Evolutionary conservation across 2,888 invertebrate species (phyloP), one percentile per base, ranked within the genome.

Genomic region (Sarcophaga subvicina): DNA sequence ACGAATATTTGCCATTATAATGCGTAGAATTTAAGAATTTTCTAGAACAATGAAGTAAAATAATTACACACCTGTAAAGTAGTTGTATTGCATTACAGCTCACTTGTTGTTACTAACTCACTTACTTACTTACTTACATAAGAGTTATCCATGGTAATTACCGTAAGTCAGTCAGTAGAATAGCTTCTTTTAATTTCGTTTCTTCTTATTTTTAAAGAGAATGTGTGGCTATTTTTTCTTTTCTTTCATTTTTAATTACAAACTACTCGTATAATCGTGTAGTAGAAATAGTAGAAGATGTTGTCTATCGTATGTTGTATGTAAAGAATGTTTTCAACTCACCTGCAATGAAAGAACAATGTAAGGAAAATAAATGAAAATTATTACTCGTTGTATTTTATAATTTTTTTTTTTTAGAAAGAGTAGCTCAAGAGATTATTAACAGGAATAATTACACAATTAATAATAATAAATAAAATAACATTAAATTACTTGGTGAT

Each of bases 261-360:
- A 54, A 54, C 17, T 14, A 49, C 49, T 14, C 12, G 49, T 49
- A 49, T 49, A 37, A 6, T 37, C 14, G 3, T 49, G 14, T 14
- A 49, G 49, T 14, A 14, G 49, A 14, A 14, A 14, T 14, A 49
- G 22, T 22, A 22, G 22, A 14, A 49, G 11, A 54, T 54, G 12
- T 54, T 54, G 12, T 54, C 54, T 66, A 11, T 37, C n/a, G 17
- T 22, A 27, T 59, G 59, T 37, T 37, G 37, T 37, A 45, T 14
- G 60, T 47, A 62, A 80, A 64, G 3, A 59, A 62, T 71, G 14
- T 47, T 73, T 49, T 12, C 4, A 76, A 87, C 87, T 87, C 75
- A 87, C 87, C 87, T 87, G 75, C 10, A 86, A 85, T 72, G 47
- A 86, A 77, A 47, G 12, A 82, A 62, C 49, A 70, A 82, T 73